Base-by-base conservation (phyloP, 2,797 vertebrate species). In the Dendrocincla fuliginosa region DNA sequence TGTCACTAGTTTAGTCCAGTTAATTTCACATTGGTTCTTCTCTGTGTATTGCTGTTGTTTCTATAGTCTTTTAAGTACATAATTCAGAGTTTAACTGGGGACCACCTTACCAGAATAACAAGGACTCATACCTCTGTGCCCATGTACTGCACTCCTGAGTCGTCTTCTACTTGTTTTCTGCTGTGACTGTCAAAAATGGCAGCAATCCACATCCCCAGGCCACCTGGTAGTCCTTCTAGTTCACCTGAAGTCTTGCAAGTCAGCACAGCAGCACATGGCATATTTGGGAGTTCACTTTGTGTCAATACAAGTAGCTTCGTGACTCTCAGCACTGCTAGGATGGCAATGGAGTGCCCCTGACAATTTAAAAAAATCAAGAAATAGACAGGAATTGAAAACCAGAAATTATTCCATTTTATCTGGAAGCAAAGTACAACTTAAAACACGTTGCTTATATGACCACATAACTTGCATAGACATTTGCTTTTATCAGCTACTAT, bases 301-400 rank as follows among this genome's bases (percentile, higher is more conserved):
- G 49, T 32, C 18, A 5, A 3, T 7, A 13, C 17, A 33, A 41
- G 16, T 12, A 35, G 27, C 33, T 69, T 25, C 0, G 0, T n/a
- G 35, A 30, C 27, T 41, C 23, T 42, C 39, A 6, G 63, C 25
- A 14, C 20, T 44, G 6, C 55, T n/a, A 19, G 35, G 32, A 11
- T 84, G 3, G 1, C 63, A 41, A 0, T 5, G n/a, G 35, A 14
- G 6, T 25, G 5, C 3, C 22, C 33, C 44, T 52, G 28, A 37
- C 42, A 61, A 81, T 22, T 22, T 22, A 44, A 46, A 49, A 68
- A 22, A 41, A 25, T 30, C 11, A n/a, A 39, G 11, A 60, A 32
- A 7, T 39, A 59, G 17, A 1, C 9, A 67, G 33, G 23, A 83
- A 50, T 32, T 59, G 22, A 39, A 70, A 69, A 77, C 0, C 10